Conservation (phyloP, 1,140 invertebrate species). For the Drosophila virilis region DNA sequence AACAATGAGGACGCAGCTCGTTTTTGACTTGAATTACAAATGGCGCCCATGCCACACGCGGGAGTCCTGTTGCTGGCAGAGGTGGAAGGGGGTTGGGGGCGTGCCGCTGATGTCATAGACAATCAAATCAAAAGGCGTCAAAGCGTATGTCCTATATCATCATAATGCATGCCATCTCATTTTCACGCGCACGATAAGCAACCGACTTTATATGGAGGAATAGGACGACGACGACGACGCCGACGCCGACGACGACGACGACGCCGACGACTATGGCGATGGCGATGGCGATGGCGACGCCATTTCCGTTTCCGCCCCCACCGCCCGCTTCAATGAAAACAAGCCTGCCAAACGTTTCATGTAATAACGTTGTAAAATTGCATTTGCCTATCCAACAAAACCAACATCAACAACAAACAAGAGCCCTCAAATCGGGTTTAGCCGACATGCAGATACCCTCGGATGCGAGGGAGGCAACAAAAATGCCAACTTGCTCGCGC, state of each 20-base stretch:
- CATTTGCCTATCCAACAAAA: constrained; percentile 27
- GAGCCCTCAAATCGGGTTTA: too few species aligned
- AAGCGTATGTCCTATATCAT: constrained; percentile 64
- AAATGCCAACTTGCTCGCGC: too few species aligned
- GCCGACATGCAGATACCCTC: too few species aligned
- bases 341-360: constrained; percentile 61
- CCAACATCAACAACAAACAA: constrained; percentile 8
- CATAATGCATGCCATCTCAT: constrained; percentile 51
- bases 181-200: constrained; percentile 13
- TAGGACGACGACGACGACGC: constrained; percentile 8
- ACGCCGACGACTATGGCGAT: background rate
- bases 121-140: constrained; percentile 82
- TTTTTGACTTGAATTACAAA: constrained; percentile 80
- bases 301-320: constrained; percentile 44
- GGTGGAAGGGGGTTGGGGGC: background rate
- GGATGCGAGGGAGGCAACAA: too few species aligned
- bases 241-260: constrained; percentile 8
- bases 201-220: background rate
- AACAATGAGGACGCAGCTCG: constrained; percentile 14
- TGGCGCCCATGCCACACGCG: constrained; percentile 47
- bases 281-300: constrained; percentile 34
- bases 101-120: constrained; percentile 65
- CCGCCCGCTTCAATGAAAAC: constrained; percentile 8
- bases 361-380: constrained; percentile 80
- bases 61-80: background rate